Evolutionary conservation across 2,888 invertebrate genomes (phyloP), one percentile per base, ranked within the genome.

Genomic region (Cryptocheilus praepositus): DNA sequence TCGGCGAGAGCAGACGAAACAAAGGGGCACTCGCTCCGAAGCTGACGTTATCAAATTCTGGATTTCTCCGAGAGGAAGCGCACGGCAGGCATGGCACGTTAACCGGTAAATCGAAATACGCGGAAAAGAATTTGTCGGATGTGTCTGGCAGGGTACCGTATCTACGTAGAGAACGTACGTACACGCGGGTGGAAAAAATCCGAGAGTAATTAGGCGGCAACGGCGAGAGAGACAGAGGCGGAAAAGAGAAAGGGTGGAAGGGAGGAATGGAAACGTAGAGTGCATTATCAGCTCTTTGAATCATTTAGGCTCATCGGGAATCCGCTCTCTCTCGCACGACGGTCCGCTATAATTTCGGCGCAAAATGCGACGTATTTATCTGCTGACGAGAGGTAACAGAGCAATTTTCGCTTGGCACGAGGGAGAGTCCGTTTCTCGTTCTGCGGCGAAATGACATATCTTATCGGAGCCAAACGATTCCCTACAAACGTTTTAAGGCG

Each of bases 281-380:
- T 80, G 81, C 82, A 81, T 83, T 83, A 81, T 57, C 69, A 60
- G 73, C 71, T 69, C 74, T 76, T 73, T 79, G 65, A 77, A 81
- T 80, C 76, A 80, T 81, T 77, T 64, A 79, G 67, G 44, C 22
- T 54, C 51, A 60, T 46, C 53, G 25, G 36, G 54, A 36, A 28
- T 36, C 45, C 19, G 45, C 53, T 57, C 53, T 21, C 19, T 53
- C 19, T 49, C 49, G n/a, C 49, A 16, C 49, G 49, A 49, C 8
- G 11, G 49, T 49, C 49, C 11, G 49, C 18, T 49, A 49, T 49
- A 49, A 49, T 49, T 49, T 49, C 49, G 49, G 49, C 18, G 16
- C 2, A 49, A 49, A 49, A 49, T 49, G 49, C 49, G 49, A 49
- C 36, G 36, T 36, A 36, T 36, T 36, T 49, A 49, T 18, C 49